phyloP scores from a whole-genome alignment of 2,797 vertebrate species.

The Botia kubotai region DNA sequence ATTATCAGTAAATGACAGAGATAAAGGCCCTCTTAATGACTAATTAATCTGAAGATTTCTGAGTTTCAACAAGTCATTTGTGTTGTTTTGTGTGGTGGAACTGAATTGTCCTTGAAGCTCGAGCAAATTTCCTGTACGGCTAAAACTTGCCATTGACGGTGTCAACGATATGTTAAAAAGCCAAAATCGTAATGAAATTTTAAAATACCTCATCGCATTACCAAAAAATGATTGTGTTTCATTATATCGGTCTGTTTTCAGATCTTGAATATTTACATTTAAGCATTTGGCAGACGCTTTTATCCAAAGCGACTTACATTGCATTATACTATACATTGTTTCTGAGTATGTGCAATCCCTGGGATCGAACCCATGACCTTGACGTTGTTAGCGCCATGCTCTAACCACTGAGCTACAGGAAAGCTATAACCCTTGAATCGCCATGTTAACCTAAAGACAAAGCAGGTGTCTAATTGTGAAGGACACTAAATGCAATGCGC shows the following conservation, averaged over 20 bases:
- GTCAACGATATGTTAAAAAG: not conserved
- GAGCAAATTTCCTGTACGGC: too few species aligned
- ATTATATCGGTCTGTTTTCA: not conserved
- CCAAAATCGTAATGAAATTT: not conserved
- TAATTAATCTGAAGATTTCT: not conserved
- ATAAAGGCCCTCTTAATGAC: not conserved
- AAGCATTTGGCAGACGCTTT: too few species aligned
- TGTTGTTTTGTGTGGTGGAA: not conserved
- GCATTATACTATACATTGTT: too few species aligned
- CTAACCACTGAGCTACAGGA: too few species aligned
- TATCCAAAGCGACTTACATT: too few species aligned
- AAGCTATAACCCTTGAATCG: not conserved
- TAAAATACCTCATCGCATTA: not conserved
- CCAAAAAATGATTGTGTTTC: not conserved
- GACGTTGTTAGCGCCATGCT: too few species aligned
- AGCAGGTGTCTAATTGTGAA: not conserved
- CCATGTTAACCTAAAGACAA: conserved; percentile 15
- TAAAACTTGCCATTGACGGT: not conserved
- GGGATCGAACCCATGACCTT: too few species aligned
- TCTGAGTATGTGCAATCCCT: too few species aligned
- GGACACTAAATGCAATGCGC: conserved; percentile 32
- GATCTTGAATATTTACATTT: too few species aligned
- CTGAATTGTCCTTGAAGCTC: not conserved
- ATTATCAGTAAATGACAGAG: not conserved
- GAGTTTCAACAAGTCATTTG: not conserved